phyloP scores from a whole-genome alignment of 2,888 invertebrate species.

The Melieria crassipennis region DNA sequence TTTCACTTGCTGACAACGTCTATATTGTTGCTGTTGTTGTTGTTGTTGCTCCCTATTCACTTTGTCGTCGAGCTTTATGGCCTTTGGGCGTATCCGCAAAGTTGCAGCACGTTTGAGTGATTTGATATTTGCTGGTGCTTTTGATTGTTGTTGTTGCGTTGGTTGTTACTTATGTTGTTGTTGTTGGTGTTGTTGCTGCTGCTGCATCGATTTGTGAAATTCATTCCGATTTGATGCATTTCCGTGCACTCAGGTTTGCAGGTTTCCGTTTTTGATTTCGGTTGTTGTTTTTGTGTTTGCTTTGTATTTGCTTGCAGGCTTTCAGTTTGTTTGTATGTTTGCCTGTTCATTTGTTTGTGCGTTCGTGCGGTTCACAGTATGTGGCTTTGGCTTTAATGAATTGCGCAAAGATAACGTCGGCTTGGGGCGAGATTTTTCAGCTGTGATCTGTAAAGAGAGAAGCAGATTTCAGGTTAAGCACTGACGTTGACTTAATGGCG shows the following conservation, averaged over 20 bases:
- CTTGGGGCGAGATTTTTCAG: too few species aligned
- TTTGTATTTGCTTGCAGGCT: not conserved
- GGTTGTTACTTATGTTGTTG: not conserved
- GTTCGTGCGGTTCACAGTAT: too few species aligned
- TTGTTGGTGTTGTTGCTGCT: not conserved
- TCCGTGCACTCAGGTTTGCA: not conserved
- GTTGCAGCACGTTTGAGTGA: not conserved
- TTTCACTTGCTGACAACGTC: slow-evolving; percentile 12
- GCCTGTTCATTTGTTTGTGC: not conserved
- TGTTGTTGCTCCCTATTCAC: not conserved
- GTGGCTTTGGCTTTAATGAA: too few species aligned
- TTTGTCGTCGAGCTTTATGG: slow-evolving; percentile 5
- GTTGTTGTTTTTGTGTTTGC: not conserved
- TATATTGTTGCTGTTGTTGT: slow-evolving; percentile 6
- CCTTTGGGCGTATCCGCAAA: not conserved
- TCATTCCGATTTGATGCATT: slow-evolving; percentile 6
- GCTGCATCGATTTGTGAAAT: not conserved
- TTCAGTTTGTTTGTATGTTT: not conserved
- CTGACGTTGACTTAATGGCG: too few species aligned
- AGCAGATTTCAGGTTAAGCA: too few species aligned
- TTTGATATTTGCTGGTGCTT: slow-evolving; percentile 10
- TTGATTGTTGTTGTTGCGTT: slow-evolving; percentile 18
- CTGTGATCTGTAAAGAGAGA: too few species aligned
- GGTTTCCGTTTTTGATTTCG: not conserved
- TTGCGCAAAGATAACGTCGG: too few species aligned